Evolutionary conservation across 2,797 vertebrate genomes (phyloP), one percentile per base, ranked within the genome.

Genomic region (Manis crassicaudata): DNA sequence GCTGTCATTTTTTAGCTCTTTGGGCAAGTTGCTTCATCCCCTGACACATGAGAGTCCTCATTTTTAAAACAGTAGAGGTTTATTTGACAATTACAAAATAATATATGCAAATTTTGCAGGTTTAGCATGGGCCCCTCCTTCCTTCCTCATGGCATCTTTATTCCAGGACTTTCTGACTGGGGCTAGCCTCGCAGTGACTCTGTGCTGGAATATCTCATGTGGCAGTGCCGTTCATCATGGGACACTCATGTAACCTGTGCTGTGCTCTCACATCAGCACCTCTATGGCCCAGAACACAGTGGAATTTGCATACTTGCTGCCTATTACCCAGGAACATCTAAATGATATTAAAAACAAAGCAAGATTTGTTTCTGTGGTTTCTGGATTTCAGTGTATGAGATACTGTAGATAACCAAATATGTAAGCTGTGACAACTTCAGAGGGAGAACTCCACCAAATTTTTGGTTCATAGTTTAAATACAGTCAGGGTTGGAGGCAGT

Each of bases 11-110:
- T 14, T 83, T 60, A 89, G 73, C 23, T 88, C 43, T 75, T 91
- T 86, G 56, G 37, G 46, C 58, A 94, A 96, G n/a, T 93, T 79
- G 80, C 5, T 87, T 97, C 85, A 80, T 43, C 52, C 93, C 16
- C 79, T 87, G 52, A 60, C 70, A 89, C 20, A 6, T 11, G 82
- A 87, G 17, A 77, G 60, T 73, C 43, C 7, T 67, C 65, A 90
- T 65, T 75, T 68, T 54, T 73, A 92, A 70, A 60, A 16, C 54
- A 90, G 58, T 63, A n/a, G n/a, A 85, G 65, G 76, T 58, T 60
- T 76, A 14, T 62, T 9, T 82, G 29, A 89, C 29, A 27, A 79
- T 50, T 73, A 67, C 82, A 54, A 88, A 92, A 67, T 46, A 40
- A 73, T 14, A 14, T 21, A 46, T 32, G 20, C 73, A 82, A 85